A percentile compares a stretch with the other conserved stretches of the same genome.
Conservation (phyloP, 2,113 vertebrate genomes). For the Pituophis catenifer region DNA sequence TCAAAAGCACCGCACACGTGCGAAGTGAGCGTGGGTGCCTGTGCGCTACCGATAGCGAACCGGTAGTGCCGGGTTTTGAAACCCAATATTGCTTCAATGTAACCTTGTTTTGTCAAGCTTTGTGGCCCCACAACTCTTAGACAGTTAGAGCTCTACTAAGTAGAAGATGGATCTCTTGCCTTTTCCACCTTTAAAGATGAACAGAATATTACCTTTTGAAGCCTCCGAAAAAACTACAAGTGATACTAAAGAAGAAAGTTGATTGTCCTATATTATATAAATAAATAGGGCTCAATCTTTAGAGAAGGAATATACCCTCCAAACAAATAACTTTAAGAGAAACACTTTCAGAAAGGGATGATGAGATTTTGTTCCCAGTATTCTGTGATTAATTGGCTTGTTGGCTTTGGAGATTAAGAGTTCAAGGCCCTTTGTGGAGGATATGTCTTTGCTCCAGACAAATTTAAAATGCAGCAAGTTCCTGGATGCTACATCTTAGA, state of each 20-base stretch:
- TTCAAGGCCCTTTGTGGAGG: background rate
- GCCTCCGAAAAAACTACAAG: background rate
- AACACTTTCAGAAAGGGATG: conserved; percentile 12
- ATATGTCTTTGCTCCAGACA: background rate
- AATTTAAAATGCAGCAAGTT: background rate
- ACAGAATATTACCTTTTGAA: background rate
- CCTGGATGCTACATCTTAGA: background rate
- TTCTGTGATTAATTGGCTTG: background rate
- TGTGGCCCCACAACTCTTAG: background rate
- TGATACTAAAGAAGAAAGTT: background rate
- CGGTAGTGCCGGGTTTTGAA: too few relatives aligned
- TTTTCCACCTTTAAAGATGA: background rate
- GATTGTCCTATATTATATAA: conserved; percentile 6
- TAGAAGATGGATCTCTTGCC: background rate
- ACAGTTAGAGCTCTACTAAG: background rate
- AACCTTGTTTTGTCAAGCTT: background rate
- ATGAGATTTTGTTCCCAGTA: background rate
- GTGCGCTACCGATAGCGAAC: too few relatives aligned
- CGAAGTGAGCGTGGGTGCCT: too few relatives aligned
- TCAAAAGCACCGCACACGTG: too few relatives aligned
- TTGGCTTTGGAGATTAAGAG: conserved; percentile 16
- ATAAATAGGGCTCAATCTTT: background rate
- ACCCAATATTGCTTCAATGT: background rate
- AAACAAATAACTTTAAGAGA: background rate
- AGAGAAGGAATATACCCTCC: conserved; percentile 5